phyloP scores from a whole-genome alignment of 2,113 vertebrate species.

The Collichthys lucidus region DNA sequence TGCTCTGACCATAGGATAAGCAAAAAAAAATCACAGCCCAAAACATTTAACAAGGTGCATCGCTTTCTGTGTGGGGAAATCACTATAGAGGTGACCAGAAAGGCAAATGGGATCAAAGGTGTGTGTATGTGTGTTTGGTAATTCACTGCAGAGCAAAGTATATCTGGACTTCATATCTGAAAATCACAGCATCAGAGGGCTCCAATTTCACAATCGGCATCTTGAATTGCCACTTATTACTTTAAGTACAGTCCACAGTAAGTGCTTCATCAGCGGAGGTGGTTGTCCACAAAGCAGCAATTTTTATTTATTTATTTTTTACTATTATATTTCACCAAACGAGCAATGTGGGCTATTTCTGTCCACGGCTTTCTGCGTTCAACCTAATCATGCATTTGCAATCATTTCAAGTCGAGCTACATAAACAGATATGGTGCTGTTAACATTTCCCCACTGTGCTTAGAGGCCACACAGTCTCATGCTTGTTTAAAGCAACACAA shows the following conservation, averaged over 20 bases:
- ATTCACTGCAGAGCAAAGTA: conserved; percentile 11
- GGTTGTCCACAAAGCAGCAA: conserved; percentile 33
- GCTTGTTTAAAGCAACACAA: conserved; percentile 28
- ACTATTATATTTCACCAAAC: conserved; percentile 20
- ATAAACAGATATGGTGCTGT: conserved; percentile 44
- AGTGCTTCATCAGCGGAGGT: conserved; percentile 36
- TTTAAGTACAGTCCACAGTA: conserved; percentile 25
- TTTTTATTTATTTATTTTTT: background rate
- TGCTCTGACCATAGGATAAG: background rate
- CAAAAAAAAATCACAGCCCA: conserved; percentile 9
- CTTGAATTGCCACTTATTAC: conserved; percentile 34
- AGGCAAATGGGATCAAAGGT: conserved; percentile 6
- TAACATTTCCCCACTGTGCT: conserved; percentile 36
- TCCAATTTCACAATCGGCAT: conserved; percentile 25
- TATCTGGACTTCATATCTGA: conserved; percentile 15
- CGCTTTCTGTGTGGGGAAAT: background rate
- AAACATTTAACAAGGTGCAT: background rate
- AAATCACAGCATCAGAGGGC: conserved; percentile 17
- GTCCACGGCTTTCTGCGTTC: conserved; percentile 6
- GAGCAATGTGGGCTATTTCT: conserved; percentile 23
- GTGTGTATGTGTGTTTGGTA: background rate
- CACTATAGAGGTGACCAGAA: conserved; percentile 9
- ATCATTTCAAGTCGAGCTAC: conserved; percentile 10
- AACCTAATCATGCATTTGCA: conserved; percentile 36
- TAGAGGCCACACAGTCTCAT: conserved; percentile 50